Evolutionary conservation across 2,113 vertebrate species (phyloP), one percentile per base, ranked within the genome.

Genomic region (Corythornis madagascariensis): DNA sequence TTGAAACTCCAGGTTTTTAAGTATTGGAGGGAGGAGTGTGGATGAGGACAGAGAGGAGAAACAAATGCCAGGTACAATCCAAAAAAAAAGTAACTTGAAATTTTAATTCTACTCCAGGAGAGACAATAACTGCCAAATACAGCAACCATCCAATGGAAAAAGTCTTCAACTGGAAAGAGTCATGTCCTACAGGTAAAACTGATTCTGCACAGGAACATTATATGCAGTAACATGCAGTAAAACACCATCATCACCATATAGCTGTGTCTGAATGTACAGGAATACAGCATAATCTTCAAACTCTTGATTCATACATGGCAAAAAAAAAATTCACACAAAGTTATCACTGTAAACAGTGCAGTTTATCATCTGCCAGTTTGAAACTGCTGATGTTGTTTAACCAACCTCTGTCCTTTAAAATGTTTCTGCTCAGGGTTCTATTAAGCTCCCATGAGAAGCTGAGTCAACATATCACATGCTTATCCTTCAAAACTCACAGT

Each of bases 351-450:
- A 42, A 84, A 88, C 53, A 69, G 29, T 10, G 17, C 31, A 20
- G 40, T 21, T 80, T 15, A 53, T 45, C 40, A 29, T 31, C 50
- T 84, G 50, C 42, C 29, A 77, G 65, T 43, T 47, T 40, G 29
- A 94, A 95, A 93, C 69, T 81, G 93, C 76, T 93, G 90, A 93
- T 86, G 79, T 40, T 65, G 61, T 90, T 91, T 47, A 88, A 74
- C 43, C 50, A 90, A 16, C 79, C 86, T 90, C 88, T 88, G 80
- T 59, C 40, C 73, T 52, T 91, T 64, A 88, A 94, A 82, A 78
- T 71, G 55, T 63, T 94, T 59, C 83, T 86, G 73, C 69, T 88
- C 76, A 72, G 17, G 53, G 70, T 95, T 69, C 63, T 94, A 26
- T 71, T 82, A 92, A 82, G 63, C 8, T 69, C 83, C 66, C 80